phyloP scores from a whole-genome alignment of 2,113 vertebrate genomes.

The Perca schrenkii region DNA sequence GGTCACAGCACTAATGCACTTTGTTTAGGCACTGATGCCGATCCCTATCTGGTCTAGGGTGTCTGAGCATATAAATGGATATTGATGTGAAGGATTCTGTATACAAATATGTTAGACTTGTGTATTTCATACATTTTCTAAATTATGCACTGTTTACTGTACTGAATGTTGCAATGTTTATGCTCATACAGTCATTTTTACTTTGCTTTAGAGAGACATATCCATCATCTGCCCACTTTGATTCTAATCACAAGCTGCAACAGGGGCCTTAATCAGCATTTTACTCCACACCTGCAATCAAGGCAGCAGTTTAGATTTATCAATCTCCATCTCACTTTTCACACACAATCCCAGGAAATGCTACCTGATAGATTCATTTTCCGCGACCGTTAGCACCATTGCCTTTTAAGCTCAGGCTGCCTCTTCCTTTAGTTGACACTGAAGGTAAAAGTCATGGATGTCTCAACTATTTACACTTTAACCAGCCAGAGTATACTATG shows the following conservation, averaged over 20 bases:
- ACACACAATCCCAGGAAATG: constrained; percentile 18
- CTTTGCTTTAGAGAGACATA: constrained; percentile 41
- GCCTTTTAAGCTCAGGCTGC: constrained; percentile 22
- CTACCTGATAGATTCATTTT: constrained; percentile 21
- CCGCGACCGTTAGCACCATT: constrained; percentile 17
- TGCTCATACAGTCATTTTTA: constrained; percentile 33
- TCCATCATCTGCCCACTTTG: constrained; percentile 51
- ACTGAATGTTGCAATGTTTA: constrained; percentile 3
- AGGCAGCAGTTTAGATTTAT: constrained; percentile 63
- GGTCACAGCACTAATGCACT: constrained; percentile 53
- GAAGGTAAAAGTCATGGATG: constrained; percentile 14
- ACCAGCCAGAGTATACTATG: neutral
- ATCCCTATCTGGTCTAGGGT: neutral
- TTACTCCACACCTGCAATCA: constrained; percentile 67
- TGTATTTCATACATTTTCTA: constrained; percentile 6
- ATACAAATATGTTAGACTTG: neutral
- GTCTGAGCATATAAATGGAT: neutral
- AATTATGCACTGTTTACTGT: neutral
- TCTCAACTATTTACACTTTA: constrained; percentile 26
- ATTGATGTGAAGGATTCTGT: neutral
- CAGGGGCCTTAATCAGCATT: constrained; percentile 65
- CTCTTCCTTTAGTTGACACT: constrained; percentile 2
- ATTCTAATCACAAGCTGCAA: constrained; percentile 57
- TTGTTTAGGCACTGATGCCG: constrained; percentile 17
- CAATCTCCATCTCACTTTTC: constrained; percentile 37